Evolutionary conservation across 2,888 invertebrate species (phyloP).

Genomic region (Lasiommata megera): DNA sequence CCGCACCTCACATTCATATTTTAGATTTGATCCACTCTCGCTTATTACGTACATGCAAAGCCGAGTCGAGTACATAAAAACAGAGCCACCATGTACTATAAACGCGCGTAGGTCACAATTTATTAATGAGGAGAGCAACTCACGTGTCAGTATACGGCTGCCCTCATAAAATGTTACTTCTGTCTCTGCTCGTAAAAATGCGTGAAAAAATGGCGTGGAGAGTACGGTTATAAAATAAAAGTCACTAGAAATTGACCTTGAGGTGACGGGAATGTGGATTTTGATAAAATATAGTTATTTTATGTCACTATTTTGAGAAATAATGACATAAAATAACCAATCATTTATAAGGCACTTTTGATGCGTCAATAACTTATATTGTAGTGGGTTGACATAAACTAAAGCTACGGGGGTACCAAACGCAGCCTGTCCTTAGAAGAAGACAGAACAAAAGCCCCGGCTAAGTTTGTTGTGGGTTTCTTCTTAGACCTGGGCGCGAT

Average conservation of each 20-base stretch:
- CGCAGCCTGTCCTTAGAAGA: too few species aligned
- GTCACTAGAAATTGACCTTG: neutral
- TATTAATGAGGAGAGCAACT: conserved; percentile 25
- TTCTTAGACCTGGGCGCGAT: too few species aligned
- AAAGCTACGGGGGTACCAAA: too few species aligned
- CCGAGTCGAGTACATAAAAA: conserved; percentile 19
- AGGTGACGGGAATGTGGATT: too few species aligned
- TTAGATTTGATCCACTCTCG: conserved; percentile 29
- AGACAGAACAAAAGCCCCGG: too few species aligned
- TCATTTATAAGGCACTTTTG: too few species aligned
- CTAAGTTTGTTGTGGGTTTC: too few species aligned
- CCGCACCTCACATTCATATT: conserved; percentile 24
- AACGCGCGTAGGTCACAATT: conserved; percentile 19
- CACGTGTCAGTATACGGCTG: conserved; percentile 22
- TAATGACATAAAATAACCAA: too few species aligned
- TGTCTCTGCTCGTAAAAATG: conserved; percentile 22
- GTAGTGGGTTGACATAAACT: too few species aligned
- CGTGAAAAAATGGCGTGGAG: conserved; percentile 22
- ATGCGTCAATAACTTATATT: too few species aligned
- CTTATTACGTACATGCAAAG: conserved; percentile 22
- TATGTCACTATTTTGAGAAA: too few species aligned
- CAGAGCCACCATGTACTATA: conserved; percentile 13
- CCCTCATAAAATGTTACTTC: conserved; percentile 23
- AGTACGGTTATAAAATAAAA: conserved; percentile 4
- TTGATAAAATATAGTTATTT: too few species aligned